Percentiles rank a stretch among this genome's conserved stretches.
phyloP scores from a whole-genome alignment of 23 tunicate species.

The Halocynthia roretzi region DNA sequence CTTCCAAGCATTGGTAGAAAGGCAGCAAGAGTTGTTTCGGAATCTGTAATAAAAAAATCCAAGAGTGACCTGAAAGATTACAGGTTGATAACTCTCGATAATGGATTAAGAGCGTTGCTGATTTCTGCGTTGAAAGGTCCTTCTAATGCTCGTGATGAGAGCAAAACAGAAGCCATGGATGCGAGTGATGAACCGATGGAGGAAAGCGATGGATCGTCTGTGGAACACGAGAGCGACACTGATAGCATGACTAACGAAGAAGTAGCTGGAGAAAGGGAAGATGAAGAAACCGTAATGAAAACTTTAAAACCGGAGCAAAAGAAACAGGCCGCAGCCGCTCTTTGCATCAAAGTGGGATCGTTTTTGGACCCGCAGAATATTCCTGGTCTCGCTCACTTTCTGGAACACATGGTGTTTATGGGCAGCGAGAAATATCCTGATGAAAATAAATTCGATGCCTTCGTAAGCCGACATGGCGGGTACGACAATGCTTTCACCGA shows the following conservation, averaged over 20 bases:
- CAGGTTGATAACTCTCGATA: conserved; percentile 8
- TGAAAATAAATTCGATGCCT: conserved; percentile 79
- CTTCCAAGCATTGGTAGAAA: too few relatives aligned
- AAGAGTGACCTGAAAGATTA: conserved; percentile 1
- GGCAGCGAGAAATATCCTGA: conserved; percentile 89
- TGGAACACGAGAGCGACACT: conserved; percentile 3
- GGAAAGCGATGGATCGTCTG: neutral
- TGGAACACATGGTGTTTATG: conserved; percentile 98
- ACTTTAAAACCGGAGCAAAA: neutral
- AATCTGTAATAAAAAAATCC: too few relatives aligned
- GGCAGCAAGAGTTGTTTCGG: too few relatives aligned
- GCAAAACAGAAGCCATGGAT: neutral
- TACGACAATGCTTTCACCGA: conserved; percentile 76
- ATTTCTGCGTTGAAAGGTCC: conserved; percentile 11
- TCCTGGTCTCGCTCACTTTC: conserved; percentile 89
- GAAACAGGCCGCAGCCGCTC: conserved; percentile 85
- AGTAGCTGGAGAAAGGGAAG: neutral
- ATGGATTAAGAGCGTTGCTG: conserved; percentile 14
- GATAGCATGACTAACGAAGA: neutral
- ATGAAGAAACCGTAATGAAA: conserved; percentile 17
- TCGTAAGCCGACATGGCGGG: conserved; percentile 60
- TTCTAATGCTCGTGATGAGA: neutral
- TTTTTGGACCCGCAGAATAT: conserved; percentile 78
- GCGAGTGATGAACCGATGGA: neutral
- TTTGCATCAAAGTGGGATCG: conserved; percentile 75